Percentiles rank a stretch among this genome's conserved stretches.
These are phyloP conservation scores for Nylanderia fulva DNA, from an alignment of 1,140 invertebrate genomes.

Conservation along the genomic window DNA sequence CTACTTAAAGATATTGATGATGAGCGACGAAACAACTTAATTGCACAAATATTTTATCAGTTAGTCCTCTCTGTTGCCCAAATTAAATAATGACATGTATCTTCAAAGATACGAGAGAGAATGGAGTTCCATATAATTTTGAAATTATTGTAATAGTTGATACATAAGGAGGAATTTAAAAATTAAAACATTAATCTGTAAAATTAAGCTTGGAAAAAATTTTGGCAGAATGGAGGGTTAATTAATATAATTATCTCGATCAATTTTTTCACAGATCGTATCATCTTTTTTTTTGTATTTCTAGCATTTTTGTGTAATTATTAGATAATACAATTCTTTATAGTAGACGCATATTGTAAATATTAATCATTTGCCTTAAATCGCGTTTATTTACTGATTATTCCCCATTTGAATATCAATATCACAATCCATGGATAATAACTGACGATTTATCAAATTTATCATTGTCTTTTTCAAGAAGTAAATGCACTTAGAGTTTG, in stretches of 20 bases:
- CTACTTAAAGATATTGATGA: conserved; percentile 50
- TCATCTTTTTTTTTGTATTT: conserved; percentile 32
- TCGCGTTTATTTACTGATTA: background rate
- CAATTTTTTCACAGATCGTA: background rate
- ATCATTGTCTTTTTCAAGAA: conserved; percentile 8
- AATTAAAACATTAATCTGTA: background rate
- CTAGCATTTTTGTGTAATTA: conserved; percentile 2
- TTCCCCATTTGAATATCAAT: conserved; percentile 30
- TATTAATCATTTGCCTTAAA: conserved; percentile 27
- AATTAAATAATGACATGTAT: conserved; percentile 4
- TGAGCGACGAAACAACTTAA: conserved; percentile 27
- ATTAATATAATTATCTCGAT: background rate
- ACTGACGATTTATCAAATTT: background rate
- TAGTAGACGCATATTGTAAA: conserved; percentile 38
- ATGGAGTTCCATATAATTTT: conserved; percentile 45
- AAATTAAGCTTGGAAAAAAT: background rate
- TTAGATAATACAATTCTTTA: conserved; percentile 33
- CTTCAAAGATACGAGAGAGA: conserved; percentile 44
- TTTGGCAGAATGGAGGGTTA: background rate
- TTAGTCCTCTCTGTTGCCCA: conserved; percentile 1
- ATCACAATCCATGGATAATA: background rate
- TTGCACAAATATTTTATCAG: conserved; percentile 64
- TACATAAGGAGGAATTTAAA: background rate
- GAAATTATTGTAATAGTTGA: background rate
- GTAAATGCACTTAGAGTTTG: conserved; percentile 41